phyloP scores from a whole-genome alignment of 2,888 invertebrate species.

The Lomographa bimaculata region DNA sequence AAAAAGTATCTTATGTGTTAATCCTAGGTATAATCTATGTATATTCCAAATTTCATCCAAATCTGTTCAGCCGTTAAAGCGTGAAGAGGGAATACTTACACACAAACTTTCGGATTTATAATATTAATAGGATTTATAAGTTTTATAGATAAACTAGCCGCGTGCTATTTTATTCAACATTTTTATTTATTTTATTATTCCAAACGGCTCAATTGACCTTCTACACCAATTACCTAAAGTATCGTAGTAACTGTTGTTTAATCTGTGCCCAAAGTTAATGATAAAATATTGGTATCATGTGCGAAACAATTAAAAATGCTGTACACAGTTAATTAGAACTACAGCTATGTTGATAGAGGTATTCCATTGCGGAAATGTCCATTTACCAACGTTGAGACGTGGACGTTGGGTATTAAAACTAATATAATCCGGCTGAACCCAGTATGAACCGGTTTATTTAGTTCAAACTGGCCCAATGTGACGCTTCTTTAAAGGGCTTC shows the following conservation, averaged over 20 bases:
- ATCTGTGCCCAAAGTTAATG: too few relatives aligned
- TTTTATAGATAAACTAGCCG: too few relatives aligned
- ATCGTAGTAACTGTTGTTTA: too few relatives aligned
- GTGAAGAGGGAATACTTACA: too few relatives aligned
- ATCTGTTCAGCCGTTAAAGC: too few relatives aligned
- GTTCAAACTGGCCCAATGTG: conserved; percentile 6
- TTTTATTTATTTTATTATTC: conserved; percentile 15
- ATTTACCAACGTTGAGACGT: conserved; percentile 51
- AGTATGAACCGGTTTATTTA: conserved; percentile 7
- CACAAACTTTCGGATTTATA: too few relatives aligned
- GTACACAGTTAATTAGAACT: conserved; percentile 32
- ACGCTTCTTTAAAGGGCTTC: conserved; percentile 14
- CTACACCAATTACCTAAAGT: conserved; percentile 27
- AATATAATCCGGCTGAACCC: conserved; percentile 35
- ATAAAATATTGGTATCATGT: conserved; percentile 39
- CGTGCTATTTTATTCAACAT: too few relatives aligned
- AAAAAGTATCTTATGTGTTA: too few relatives aligned
- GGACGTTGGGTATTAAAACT: conserved; percentile 44
- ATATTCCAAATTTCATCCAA: too few relatives aligned
- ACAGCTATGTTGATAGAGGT: conserved; percentile 35
- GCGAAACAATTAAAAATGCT: conserved; percentile 41
- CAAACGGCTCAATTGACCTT: conserved; percentile 24
- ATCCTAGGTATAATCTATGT: too few relatives aligned
- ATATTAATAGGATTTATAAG: too few relatives aligned
- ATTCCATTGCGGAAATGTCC: conserved; percentile 54